Base-by-base conservation (phyloP, 2,113 vertebrate species). In the Platysternon megacephalum region DNA sequence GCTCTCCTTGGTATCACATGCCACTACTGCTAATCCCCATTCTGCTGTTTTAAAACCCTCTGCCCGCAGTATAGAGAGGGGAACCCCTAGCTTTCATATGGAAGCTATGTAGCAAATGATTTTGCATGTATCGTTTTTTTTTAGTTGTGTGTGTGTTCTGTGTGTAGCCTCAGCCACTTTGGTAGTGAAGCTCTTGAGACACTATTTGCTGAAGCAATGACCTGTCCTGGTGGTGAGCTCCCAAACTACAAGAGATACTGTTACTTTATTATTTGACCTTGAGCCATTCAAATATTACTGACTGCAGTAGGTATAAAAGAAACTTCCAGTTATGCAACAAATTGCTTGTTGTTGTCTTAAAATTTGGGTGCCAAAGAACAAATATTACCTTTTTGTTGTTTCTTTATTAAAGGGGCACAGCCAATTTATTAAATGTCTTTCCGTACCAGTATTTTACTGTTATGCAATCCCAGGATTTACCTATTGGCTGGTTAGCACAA, bases 371-470 rank as follows among this genome's bases (percentile, higher is more conserved):
- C 39, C 0, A 2, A 72, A 72, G 65, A 39, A 68, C 61, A 32
- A 65, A 68, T 17, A 17, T 19, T n/a, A 79, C 39, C 7, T 82
- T 88, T 86, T 49, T 94, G 86, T 48, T n/a, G 4, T 88, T 85
- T 68, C 8, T 76, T 10, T 58, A 11, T 58, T 58, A 29, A 74
- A 93, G 78, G 16, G 29, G 19, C 79, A 72, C 3, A 56, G 8
- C 2, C 56, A 58, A 53, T 65, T 48, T 21, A 90, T 82, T 35
- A 49, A 52, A 17, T 65, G 6, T 3, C 7, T 17, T 16, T 2
- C 48, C 10, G 42, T 83, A 14, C 44, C 3, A 52, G 8, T 48
- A 85, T 7, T 80, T 3, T 48, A 16, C 9, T 87, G 21, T 49
- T 58, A 58, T 32, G 51, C 4, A 83, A 51, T 29, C 17, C 11